Evolutionary conservation across 2,113 vertebrate species (phyloP), one percentile per base, ranked within the genome.

Genomic region (Riparia riparia): DNA sequence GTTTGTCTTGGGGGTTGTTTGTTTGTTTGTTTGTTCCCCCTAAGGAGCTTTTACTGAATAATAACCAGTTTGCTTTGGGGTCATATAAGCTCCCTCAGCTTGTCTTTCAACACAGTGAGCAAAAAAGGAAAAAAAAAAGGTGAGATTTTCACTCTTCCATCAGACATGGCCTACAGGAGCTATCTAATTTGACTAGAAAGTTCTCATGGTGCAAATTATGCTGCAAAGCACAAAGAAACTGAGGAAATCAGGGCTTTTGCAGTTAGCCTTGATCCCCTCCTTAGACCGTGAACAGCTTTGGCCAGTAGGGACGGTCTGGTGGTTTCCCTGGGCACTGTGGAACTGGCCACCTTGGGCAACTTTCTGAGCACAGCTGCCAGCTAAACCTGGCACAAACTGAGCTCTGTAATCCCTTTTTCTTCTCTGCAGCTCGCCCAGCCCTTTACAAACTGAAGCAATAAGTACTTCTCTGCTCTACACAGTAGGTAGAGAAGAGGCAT

Each of bases 291-390:
- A 41, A 37, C 6, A 39, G 5, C 29, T 69, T 12, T 39, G 29
- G 41, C n/a, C 3, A 7, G 8, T 0, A 0, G 7, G 31, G 11
- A 17, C 8, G 24, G 26, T 32, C 20, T 28, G 63, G 28, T 1
- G 2, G 21, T 26, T 85, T 49, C n/a, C 21, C 17, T 1, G 7
- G 6, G 0, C 0, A 22, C 19, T 0, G 0, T 0, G 1, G 17
- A 42, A 49, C 12, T 6, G 12, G 17, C 25, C n/a, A 41, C 50
- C 21, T 20, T 5, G 7, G 25, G 3, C 8, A 29, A 1, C 1
- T 3, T 44, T 31, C 25, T 2, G 3, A 42, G 14, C 17, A 31
- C 12, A 14, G 2, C n/a, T 26, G 41, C 45, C n/a, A 61, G 20
- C 12, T 17, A 25, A 69, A 41, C 6, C 3, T 7, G 15, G 9